Conservation (phyloP, 2,113 vertebrate species). For the Crotalus helleri region DNA sequence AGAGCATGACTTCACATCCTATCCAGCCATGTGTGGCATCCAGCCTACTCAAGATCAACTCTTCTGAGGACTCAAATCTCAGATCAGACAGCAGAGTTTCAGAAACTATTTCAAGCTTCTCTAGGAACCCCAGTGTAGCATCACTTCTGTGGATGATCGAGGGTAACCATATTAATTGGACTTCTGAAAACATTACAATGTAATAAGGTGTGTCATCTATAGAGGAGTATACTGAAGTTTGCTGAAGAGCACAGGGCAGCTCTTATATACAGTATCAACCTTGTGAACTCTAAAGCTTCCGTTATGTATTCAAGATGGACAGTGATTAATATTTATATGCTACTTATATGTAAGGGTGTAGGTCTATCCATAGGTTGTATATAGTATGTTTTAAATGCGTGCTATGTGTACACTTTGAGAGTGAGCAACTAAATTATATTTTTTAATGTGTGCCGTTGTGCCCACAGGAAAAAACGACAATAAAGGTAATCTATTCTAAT, state of each 20-base stretch:
- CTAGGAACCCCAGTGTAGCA: conserved; percentile 34
- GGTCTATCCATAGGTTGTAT: no score
- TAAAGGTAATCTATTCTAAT: no score
- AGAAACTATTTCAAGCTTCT: conserved; percentile 44
- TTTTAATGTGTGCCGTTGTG: no score
- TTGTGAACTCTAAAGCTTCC: no score
- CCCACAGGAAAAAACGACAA: no score
- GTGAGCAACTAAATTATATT: no score
- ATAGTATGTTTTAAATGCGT: no score
- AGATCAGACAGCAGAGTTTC: conserved; percentile 61
- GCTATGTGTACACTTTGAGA: no score
- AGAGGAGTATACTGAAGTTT: no score
- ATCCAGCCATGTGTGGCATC: conserved; percentile 64
- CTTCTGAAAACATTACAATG: background rate
- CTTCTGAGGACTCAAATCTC: conserved; percentile 50
- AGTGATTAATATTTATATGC: no score
- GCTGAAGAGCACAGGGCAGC: background rate
- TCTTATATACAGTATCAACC: background rate
- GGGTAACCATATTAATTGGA: background rate
- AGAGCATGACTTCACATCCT: conserved; percentile 73
- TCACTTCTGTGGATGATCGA: conserved; percentile 15
- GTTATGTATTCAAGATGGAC: no score
- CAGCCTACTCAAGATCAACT: conserved; percentile 57
- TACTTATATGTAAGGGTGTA: no score
- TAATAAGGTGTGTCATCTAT: background rate